Conservation (phyloP, 2,113 vertebrate species). For the Hyla sarda region DNA sequence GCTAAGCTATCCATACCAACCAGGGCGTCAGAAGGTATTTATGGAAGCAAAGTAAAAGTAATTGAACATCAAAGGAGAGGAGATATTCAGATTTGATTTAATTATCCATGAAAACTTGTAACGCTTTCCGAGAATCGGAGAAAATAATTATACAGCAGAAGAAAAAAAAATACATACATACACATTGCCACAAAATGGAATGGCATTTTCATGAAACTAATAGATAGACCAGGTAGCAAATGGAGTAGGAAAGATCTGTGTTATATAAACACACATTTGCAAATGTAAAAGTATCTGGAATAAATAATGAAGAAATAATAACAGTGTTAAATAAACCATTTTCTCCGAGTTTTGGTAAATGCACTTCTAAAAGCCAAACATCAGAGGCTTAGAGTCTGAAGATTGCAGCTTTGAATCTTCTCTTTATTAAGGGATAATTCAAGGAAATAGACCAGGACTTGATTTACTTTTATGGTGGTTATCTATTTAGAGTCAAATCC, state of each 20-base stretch:
- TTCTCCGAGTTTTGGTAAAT: constrained; percentile 63
- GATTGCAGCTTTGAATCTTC: neutral
- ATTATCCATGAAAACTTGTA: constrained; percentile 63
- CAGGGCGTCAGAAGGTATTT: constrained; percentile 57
- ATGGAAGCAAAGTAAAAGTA: constrained; percentile 54
- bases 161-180: constrained; percentile 2
- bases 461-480: neutral
- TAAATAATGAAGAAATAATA: constrained; percentile 20
- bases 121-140: constrained; percentile 60
- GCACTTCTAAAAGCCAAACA: constrained; percentile 63
- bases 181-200: constrained; percentile 67
- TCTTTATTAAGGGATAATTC: constrained; percentile 1
- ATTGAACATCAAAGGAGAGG: constrained; percentile 60
- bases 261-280: constrained; percentile 40
- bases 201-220: constrained; percentile 72
- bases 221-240: constrained; percentile 73
- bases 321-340: constrained; percentile 19
- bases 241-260: constrained; percentile 65
- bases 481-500: neutral
- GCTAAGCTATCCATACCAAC: constrained; percentile 52
- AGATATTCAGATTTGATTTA: constrained; percentile 61
- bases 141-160: constrained; percentile 66
- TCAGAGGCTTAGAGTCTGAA: neutral
- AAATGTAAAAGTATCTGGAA: constrained; percentile 16
- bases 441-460: neutral